Conservation (phyloP, 2,888 invertebrate species). For the Empis livida region DNA sequence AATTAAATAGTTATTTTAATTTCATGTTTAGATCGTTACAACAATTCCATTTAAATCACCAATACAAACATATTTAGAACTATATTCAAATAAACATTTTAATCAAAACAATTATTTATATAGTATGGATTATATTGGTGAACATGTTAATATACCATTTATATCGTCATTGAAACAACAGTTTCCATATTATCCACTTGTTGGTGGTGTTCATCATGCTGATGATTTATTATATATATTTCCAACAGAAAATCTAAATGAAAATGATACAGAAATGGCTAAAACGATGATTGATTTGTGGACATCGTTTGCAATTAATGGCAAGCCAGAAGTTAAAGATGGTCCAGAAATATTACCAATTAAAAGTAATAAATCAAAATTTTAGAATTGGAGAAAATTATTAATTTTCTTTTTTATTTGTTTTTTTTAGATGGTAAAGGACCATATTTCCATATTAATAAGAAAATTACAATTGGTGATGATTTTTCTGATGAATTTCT, state of each 20-base stretch:
- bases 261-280: constrained; percentile 30
- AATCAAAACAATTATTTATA: constrained; percentile 27
- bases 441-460: constrained; percentile 30
- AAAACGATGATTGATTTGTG: constrained; percentile 36
- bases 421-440: constrained; percentile 21
- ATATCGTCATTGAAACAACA: constrained; percentile 28
- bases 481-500: constrained; percentile 26
- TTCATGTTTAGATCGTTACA: background rate
- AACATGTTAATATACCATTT: constrained; percentile 10
- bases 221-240: constrained; percentile 49
- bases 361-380: constrained; percentile 7
- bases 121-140: constrained; percentile 31
- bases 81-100: constrained; percentile 15
- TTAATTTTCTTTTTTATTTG: no score
- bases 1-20: background rate
- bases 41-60: constrained; percentile 28
- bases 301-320: constrained; percentile 33
- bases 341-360: constrained; percentile 12
- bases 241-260: constrained; percentile 21
- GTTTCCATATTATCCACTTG: constrained; percentile 30
- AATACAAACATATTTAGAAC: constrained; percentile 21
- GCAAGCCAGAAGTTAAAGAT: constrained; percentile 18
- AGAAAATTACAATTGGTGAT: constrained; percentile 12
- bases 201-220: constrained; percentile 44
- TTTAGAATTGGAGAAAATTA: no score